These are phyloP conservation scores for Podarcis siculus DNA, from an alignment of 2,797 vertebrate species.

Conservation along the genomic window DNA sequence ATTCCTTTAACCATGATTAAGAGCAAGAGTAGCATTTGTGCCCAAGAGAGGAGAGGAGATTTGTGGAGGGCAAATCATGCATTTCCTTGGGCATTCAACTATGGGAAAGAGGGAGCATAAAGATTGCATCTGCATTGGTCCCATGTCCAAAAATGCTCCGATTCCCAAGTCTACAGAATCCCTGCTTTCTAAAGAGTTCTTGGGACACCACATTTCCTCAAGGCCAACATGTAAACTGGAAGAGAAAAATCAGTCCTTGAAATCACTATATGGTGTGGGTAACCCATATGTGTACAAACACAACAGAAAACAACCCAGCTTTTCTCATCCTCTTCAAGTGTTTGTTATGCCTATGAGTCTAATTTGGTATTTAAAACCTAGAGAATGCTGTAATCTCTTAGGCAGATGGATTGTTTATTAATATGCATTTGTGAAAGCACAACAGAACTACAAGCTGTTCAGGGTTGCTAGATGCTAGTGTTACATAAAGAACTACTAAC, in stretches of 20 bases:
- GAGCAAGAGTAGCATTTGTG: too few relatives aligned
- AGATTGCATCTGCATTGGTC: background rate
- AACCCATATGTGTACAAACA: background rate
- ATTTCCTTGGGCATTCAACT: background rate
- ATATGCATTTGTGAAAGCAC: background rate
- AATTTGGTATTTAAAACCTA: background rate
- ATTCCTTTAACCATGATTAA: background rate
- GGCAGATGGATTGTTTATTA: background rate
- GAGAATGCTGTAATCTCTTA: background rate
- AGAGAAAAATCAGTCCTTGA: background rate
- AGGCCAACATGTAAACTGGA: background rate
- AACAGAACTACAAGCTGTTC: background rate
- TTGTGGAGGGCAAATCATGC: background rate
- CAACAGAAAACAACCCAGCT: background rate
- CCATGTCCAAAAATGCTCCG: accelerated
- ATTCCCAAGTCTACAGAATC: background rate
- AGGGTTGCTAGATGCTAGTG: background rate
- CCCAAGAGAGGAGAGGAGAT: background rate
- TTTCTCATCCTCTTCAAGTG: background rate
- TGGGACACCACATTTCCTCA: background rate
- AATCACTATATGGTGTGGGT: background rate
- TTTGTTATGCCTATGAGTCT: background rate
- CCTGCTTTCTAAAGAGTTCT: background rate
- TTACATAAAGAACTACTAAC: background rate
- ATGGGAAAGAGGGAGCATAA: background rate